Base-by-base conservation (phyloP, 92 coral and sea anemone genomes). In the Porites lobata region DNA sequence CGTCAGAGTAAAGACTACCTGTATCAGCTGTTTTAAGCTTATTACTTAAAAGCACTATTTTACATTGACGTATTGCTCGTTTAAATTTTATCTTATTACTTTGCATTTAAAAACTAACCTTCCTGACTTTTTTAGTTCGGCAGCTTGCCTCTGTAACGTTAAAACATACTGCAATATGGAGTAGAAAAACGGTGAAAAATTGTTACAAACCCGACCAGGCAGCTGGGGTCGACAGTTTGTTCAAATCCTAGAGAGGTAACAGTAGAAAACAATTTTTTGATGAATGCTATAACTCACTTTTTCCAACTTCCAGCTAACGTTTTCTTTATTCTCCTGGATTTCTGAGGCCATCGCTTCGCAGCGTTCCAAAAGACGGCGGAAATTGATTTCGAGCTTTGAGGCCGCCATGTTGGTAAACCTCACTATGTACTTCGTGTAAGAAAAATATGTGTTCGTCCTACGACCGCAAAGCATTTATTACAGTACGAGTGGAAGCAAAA, bases 311-410 rank as follows among this genome's bases (percentile, higher is more conserved):
- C 99, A 96, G 59, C 87, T 90, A 32, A 93, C 74, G 47, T 93
- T 91, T 63, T 90, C 93, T 66, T 95, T 92, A 71, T 92, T 91
- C 67, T 93, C 87, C 54, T 93, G 94, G 18, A 91, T 91, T 64
- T 95, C 96, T 50, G 85, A 85, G 1, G 99, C 98, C 95, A 96
- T 96, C 4, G 91, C 88, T 86, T 96, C 99, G 59, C 99, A 96
- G 3, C 94, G 96, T 47, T 83, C 93, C 69, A 96, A 90, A 24
- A 96, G 88, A 24, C 99, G 91, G 38, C 91, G 96, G 47, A 96
- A 92, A 77, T 94, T 94, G 14, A 96, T 96, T 91, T 95, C 99
- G 6, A 93, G 88, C 85, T 88, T 96, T 18, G 96, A 91, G 54
- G 94, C 94, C 96, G 99, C 99, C 99, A 96, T 96, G 78, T 96